Base-by-base conservation (phyloP, 2,888 invertebrate species). In the Drosophila macrothrix region DNA sequence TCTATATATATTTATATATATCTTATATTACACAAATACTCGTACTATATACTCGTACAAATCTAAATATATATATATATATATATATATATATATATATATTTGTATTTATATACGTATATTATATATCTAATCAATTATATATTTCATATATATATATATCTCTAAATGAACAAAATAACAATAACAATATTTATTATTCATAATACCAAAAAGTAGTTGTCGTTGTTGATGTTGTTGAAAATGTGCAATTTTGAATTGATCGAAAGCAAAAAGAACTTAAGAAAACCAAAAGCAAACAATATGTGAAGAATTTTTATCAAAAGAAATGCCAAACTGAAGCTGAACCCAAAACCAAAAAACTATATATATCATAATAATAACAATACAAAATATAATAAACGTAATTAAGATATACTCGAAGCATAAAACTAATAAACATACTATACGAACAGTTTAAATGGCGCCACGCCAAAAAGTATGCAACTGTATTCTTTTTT, bases 141-240 rank as follows among this genome's bases (percentile, higher is more conserved):
- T 19, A 62, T 54, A 58, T 76, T 39, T 63, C 33, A 29, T 56
- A 41, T 66, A 61, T 62, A 63, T 67, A 64, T 77, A 83, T 76
- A 37, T 86, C 60, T 87, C 50, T 59, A 68, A 84, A 62, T 67
- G 54, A 85, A 79, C 67, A 67, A 71, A 56, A 68, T 64, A 73
- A 73, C 69, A 83, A 90, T 76, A 81, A 90, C 60, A 81, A 90
- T 89, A 76, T 90, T 76, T 87, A 84, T 73, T 90, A 78, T 74
- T 82, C 82, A 87, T 79, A 78, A 80, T 90, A 89, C 84, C 80
- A 90, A 88, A 88, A 91, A 92, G 92, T 92, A 92, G 92, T 92
- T 92, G 92, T 92, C 92, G 92, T 92, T 92, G 92, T 92, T 92
- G 92, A 92, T 92, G 92, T 92, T 92, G 92, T 92, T 91, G 91